These are phyloP conservation scores for Periplaneta americana DNA, from an alignment of 1,140 invertebrate species.

Conservation along the genomic window DNA sequence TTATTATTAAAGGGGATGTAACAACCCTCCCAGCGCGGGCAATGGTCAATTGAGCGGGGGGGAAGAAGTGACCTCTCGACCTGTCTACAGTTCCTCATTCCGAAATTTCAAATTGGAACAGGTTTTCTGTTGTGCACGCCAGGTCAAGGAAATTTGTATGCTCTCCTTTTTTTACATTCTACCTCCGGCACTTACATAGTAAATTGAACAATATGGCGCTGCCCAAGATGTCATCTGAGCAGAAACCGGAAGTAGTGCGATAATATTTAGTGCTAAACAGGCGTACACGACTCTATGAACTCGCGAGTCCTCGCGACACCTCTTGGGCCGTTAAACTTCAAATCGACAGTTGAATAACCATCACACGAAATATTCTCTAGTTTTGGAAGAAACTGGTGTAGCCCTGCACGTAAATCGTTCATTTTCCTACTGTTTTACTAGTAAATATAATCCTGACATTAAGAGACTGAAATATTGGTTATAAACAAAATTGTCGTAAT, in stretches of 20 bases:
- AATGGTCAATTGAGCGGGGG: not conserved
- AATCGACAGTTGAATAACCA: no score
- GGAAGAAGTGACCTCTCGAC: not conserved
- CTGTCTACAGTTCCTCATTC: not conserved
- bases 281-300: not conserved
- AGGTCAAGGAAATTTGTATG: not conserved
- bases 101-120: not conserved
- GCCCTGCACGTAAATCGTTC: no score
- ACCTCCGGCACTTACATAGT: not conserved
- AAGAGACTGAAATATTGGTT: no score
- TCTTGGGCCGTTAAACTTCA: not conserved
- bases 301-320: not conserved
- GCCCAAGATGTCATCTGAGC: not conserved
- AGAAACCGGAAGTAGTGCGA: not conserved
- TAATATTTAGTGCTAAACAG: not conserved
- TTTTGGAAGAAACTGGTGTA: no score
- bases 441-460: no score
- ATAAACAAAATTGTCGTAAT: no score
- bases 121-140: not conserved
- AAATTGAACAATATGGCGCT: not conserved
- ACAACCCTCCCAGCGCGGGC: not conserved
- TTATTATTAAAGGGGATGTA: not conserved
- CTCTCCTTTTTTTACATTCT: not conserved
- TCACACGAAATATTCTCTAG: not conserved
- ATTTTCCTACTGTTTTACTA: no score